phyloP scores from a whole-genome alignment of 2,797 vertebrate species.

The Catharus ustulatus region DNA sequence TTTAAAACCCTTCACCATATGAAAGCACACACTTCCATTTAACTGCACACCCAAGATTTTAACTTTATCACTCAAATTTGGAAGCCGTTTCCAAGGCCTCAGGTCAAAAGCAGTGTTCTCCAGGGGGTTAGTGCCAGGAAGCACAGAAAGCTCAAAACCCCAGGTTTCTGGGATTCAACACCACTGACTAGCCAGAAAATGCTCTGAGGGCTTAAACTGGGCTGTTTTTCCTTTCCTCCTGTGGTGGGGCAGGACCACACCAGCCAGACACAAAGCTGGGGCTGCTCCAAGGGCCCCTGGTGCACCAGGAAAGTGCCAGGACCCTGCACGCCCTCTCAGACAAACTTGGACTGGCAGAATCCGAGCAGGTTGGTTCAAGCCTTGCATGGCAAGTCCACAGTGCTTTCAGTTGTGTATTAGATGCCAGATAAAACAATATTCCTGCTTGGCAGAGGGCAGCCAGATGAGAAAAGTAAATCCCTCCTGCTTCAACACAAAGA shows the following conservation, averaged over 20 bases:
- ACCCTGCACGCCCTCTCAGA: rapidly evolving
- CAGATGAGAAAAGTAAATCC: neutral
- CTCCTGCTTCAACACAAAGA: neutral
- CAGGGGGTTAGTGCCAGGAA: too few relatives aligned
- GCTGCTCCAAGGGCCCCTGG: rapidly evolving
- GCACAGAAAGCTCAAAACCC: too few relatives aligned
- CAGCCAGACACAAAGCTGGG: neutral
- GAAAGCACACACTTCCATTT: too few relatives aligned
- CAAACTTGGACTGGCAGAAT: neutral
- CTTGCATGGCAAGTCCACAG: rapidly evolving
- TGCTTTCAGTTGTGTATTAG: neutral
- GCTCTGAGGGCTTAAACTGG: neutral
- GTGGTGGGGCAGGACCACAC: rapidly evolving
- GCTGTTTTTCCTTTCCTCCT: neutral
- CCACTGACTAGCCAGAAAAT: rapidly evolving
- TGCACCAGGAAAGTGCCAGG: neutral
- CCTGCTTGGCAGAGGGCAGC: neutral
- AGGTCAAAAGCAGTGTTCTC: too few relatives aligned
- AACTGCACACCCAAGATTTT: too few relatives aligned
- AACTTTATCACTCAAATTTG: too few relatives aligned
- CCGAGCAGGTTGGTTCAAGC: neutral
- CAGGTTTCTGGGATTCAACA: too few relatives aligned
- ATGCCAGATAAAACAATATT: neutral
- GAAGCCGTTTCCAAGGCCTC: too few relatives aligned
- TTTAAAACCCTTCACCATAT: too few relatives aligned